A percentile compares a stretch with the other conserved stretches of the same genome.
Conservation (phyloP, 2,113 vertebrate species). For the Syngnathus floridae region DNA sequence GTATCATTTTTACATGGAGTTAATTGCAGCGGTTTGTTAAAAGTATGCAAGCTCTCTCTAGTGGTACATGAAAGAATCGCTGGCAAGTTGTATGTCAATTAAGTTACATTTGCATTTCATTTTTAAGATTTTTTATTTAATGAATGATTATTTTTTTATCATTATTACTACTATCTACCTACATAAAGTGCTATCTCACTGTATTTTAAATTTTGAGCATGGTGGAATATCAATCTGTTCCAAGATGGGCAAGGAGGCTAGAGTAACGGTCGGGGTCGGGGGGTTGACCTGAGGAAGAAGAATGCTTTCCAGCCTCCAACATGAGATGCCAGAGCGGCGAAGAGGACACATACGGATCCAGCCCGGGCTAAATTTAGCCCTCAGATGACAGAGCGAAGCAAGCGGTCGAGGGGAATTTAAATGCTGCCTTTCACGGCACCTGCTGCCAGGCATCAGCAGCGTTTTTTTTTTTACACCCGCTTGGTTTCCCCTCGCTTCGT, state of each 20-base stretch:
- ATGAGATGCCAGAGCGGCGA: constrained; percentile 10
- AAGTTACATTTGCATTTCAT: not conserved
- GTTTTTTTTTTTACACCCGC: constrained; percentile 45
- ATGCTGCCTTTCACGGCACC: constrained; percentile 59
- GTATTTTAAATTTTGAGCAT: constrained; percentile 1
- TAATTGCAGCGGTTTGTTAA: not conserved
- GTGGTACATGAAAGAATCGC: not conserved
- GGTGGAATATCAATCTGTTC: not conserved
- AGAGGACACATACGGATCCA: constrained; percentile 26
- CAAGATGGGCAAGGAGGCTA: constrained; percentile 1
- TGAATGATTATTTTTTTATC: no score
- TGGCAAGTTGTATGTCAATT: not conserved
- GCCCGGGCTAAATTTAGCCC: constrained; percentile 53
- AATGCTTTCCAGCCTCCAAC: constrained; percentile 22
- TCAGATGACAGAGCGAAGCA: constrained; percentile 40
- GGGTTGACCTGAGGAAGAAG: constrained; percentile 6
- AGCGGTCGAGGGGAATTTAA: constrained; percentile 49
- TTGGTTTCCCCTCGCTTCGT: constrained; percentile 28
- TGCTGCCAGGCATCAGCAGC: constrained; percentile 60
- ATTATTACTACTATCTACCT: no score
- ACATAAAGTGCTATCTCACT: no score
- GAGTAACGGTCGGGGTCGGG: not conserved
- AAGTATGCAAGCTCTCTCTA: not conserved
- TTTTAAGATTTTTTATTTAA: no score
- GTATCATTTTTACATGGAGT: no score